Evolutionary conservation across 2,113 vertebrate genomes (phyloP), one percentile per base, ranked within the genome.

Genomic region (Bubo blakistoni): DNA sequence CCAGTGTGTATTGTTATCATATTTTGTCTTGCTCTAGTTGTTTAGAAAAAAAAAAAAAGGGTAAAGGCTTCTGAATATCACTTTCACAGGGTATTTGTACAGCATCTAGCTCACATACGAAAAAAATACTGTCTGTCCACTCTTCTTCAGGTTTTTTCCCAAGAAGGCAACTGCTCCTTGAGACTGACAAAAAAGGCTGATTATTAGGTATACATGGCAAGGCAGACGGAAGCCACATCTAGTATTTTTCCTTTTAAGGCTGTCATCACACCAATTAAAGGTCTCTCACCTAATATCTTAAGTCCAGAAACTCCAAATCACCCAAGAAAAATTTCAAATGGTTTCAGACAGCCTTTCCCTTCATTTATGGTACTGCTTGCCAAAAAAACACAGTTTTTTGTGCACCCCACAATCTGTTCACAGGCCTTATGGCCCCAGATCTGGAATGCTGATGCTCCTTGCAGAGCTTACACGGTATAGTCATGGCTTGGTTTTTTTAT

Each of bases 361-460:
- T 96, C 85, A 47, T 89, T 97, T 94, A 42, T 11, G n/a, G 86
- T 80, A 61, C 26, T 46, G 19, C 18, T 72, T 65, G 46, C 54
- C 74, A 93, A 94, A 95, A 97, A 91, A 80, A 7, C n/a, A 78
- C 52, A 81, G 71, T 81, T 88, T 97, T 92, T 82, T 92, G 63
- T 86, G 77, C 11, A 38, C 78, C 87, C 46, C 21, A 17, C 52
- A 80, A 72, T 97, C 81, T 90, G 74, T 51, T 97, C 29, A 49
- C 55, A 89, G 51, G 74, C 36, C 83, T 93, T 94, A 92, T 69
- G 63, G 86, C 85, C 96, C 81, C 70, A 83, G 79, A 69, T 73
- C 51, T 95, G 74, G 93, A 96, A 97, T 96, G 95, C 57, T 58
- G 57, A 88, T 46, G 80, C 54, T 97, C 95, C 69, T 71, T 91